These are phyloP conservation scores for Caenorhabditis tropicalis DNA, from an alignment of 1,140 invertebrate species.

Conservation along the genomic window DNA sequence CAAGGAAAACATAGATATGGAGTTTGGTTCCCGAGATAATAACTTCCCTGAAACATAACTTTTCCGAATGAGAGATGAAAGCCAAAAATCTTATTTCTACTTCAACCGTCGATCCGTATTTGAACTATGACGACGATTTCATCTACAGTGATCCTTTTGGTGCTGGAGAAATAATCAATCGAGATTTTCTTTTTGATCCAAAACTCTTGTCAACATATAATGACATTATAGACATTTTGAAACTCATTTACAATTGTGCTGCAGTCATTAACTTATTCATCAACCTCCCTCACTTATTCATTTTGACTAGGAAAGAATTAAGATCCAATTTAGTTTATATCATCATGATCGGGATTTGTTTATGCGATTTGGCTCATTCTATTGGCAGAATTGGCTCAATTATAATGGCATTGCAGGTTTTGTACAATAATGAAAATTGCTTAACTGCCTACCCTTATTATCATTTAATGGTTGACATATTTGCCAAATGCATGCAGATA, in stretches of 20 bases:
- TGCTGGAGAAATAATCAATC: neutral
- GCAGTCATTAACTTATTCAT: neutral
- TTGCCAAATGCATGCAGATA: neutral
- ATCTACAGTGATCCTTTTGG: neutral
- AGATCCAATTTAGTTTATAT: neutral
- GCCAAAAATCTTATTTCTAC: neutral
- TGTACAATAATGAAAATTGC: neutral
- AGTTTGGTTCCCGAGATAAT: no score
- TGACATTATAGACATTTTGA: no score
- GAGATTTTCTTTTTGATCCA: neutral
- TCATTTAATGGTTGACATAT: neutral
- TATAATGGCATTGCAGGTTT: neutral
- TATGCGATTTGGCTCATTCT: neutral
- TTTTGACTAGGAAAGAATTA: neutral
- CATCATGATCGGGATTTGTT: neutral
- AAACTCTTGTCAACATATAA: neutral
- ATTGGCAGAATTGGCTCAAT: neutral
- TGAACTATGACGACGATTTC: neutral
- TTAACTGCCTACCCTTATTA: neutral
- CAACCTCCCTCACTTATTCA: neutral
- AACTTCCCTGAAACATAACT: no score
- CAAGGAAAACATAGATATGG: no score
- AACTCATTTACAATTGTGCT: neutral
- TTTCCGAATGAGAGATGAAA: no score
- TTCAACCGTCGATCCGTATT: neutral